Evolutionary conservation across 1,140 invertebrate species (phyloP).

Genomic region (Delia radicum): DNA sequence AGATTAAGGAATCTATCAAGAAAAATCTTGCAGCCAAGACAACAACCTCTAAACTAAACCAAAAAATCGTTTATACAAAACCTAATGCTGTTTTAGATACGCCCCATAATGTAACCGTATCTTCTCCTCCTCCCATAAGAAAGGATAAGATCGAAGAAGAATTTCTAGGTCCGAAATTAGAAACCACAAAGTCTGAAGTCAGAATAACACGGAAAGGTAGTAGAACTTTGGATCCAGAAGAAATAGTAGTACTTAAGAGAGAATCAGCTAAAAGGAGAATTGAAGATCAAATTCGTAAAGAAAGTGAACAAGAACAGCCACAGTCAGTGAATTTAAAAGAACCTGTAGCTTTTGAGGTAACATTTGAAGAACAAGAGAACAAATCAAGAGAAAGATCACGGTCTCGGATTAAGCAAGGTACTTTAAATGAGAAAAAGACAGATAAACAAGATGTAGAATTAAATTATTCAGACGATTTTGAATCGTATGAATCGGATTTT

Average conservation of each 20-base stretch:
- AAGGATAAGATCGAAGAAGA: neutral
- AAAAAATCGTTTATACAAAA: neutral
- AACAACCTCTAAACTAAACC: neutral
- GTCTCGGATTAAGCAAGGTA: neutral
- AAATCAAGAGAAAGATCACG: neutral
- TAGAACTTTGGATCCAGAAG: constrained; percentile 47
- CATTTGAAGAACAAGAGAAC: constrained; percentile 38
- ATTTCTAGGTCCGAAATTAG: neutral
- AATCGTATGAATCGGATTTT: constrained; percentile 62
- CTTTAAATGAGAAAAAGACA: neutral
- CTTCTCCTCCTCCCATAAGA: constrained; percentile 49
- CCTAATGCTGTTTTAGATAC: constrained; percentile 50
- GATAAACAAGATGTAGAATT: constrained; percentile 35
- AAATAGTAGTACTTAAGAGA: constrained; percentile 45
- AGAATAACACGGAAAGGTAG: constrained; percentile 34
- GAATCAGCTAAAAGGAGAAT: constrained; percentile 41
- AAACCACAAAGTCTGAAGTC: constrained; percentile 25
- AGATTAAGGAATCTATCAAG: neutral
- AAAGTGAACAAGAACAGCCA: neutral
- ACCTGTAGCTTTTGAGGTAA: constrained; percentile 50
- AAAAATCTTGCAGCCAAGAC: neutral
- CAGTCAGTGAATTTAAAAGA: neutral
- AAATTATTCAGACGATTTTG: constrained; percentile 60
- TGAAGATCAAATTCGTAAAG: constrained; percentile 30
- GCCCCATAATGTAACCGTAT: constrained; percentile 52